Base-by-base conservation (phyloP, 2,113 vertebrate species). In the Eulemur macaco region DNA sequence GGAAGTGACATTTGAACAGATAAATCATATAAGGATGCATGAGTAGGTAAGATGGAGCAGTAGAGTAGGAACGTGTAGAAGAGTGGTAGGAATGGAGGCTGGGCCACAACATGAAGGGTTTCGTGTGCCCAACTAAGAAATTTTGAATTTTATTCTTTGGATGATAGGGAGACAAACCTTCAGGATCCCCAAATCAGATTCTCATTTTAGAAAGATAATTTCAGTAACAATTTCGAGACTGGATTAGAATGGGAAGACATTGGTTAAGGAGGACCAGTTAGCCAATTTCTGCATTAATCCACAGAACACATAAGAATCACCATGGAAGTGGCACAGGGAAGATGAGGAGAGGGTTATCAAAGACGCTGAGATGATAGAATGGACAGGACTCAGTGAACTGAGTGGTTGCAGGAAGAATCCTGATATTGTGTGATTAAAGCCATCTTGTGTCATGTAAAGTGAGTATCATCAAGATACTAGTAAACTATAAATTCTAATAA, bases 141-240 rank as follows among this genome's bases (percentile, higher is more conserved):
- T 69, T 92, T 81, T 77, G 58, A 86, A 86, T 76, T 71, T 47
- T 76, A 81, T 91, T 81, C 27, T 94, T 89, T 66, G 34, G 25
- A 20, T 77, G 18, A 89, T 86, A 89, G 23, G 27, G 37, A 82
- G 29, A 88, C 39, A 83, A 80, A 78, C 8, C 21, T 74, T 60
- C 47, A 4, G 66, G 29, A 6, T 56, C 56, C n/a, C 17, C 45
- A 90, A 77, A 78, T 94, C 37, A 89, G 8, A 90, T 76, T 92
- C 39, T 92, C 12, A 71, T 81, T 93, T 92, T 94, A 68, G 47
- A 80, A 86, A 82, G 10, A 93, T 56, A 60, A 93, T 80, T 95
- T 95, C 29, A 39, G 31, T 73, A 81, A 74, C 11, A 71, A 29
- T 54, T 91, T 89, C 31, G 42, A 94, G 50, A 47, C 39, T 66